Percentiles rank a stretch among this genome's conserved stretches.
These are phyloP conservation scores for Bombus breviceps DNA, from an alignment of 1,140 invertebrate species.

Conservation along the genomic window DNA sequence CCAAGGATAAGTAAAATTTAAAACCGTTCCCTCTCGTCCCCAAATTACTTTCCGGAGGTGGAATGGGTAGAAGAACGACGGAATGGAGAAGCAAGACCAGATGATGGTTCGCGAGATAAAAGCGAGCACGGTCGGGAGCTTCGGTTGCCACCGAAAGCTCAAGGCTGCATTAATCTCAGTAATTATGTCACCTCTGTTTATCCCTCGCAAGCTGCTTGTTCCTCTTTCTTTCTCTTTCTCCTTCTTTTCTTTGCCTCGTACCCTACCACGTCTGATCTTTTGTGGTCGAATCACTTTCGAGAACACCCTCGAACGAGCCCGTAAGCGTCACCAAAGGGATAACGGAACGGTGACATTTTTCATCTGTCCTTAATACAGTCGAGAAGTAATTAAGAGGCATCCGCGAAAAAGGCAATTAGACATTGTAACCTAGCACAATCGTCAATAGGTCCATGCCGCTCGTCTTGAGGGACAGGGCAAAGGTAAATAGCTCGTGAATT, in stretches of 20 bases:
- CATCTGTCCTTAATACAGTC: slow-evolving; percentile 54
- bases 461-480: background rate
- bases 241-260: slow-evolving; percentile 23
- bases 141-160: slow-evolving; percentile 72
- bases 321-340: slow-evolving; percentile 53
- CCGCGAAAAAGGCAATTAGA: slow-evolving; percentile 45
- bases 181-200: slow-evolving; percentile 79
- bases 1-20: slow-evolving; percentile 77
- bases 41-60: slow-evolving; percentile 76
- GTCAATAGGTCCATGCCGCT: background rate
- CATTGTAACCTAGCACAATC: slow-evolving; percentile 11
- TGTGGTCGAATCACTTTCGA: slow-evolving; percentile 48
- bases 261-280: slow-evolving; percentile 12
- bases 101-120: slow-evolving; percentile 75
- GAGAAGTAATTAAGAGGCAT: slow-evolving; percentile 53
- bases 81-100: slow-evolving; percentile 54
- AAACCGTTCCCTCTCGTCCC: slow-evolving; percentile 70
- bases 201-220: slow-evolving; percentile 60
- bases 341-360: slow-evolving; percentile 54
- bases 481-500: slow-evolving; percentile 13
- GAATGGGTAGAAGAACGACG: slow-evolving; percentile 10
- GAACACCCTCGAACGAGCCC: slow-evolving; percentile 46
- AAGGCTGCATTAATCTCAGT: slow-evolving; percentile 77
- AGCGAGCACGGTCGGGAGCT: slow-evolving; percentile 62
- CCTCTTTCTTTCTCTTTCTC: slow-evolving; percentile 46